Percentiles rank a stretch among this genome's conserved stretches.
These are phyloP conservation scores for Aradophagus sp. DNA, from an alignment of 1,140 invertebrate species.

Conservation along the genomic window DNA sequence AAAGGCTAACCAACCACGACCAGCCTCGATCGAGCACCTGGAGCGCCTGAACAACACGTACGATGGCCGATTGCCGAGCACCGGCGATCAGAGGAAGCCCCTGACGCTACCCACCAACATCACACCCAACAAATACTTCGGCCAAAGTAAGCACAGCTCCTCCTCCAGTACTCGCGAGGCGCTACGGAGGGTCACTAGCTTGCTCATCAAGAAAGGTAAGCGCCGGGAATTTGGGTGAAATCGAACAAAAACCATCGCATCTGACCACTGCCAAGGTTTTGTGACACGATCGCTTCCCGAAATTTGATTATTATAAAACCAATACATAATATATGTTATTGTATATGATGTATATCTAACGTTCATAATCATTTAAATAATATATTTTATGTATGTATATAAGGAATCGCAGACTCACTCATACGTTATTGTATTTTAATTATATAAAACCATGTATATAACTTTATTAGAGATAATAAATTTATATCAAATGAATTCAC, in stretches of 20 bases:
- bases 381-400: too few relatives aligned
- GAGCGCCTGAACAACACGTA: conserved; percentile 80
- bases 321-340: too few relatives aligned
- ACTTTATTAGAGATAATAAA: too few relatives aligned
- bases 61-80: conserved; percentile 73
- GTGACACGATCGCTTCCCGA: conserved; percentile 30
- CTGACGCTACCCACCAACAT: conserved; percentile 88
- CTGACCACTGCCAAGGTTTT: conserved; percentile 51
- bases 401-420: too few relatives aligned
- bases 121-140: conserved; percentile 87
- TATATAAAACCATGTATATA: too few relatives aligned
- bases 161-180: conserved; percentile 85
- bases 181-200: conserved; percentile 87
- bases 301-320: too few relatives aligned
- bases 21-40: conserved; percentile 88
- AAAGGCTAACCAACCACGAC: conserved; percentile 76
- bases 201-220: conserved; percentile 89
- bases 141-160: conserved; percentile 79
- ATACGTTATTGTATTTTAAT: too few relatives aligned
- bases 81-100: conserved; percentile 81
- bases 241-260: conserved; percentile 49
- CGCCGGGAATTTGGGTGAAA: conserved; percentile 62
- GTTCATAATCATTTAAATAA: too few relatives aligned
- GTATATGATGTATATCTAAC: too few relatives aligned
- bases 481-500: too few relatives aligned